Conservation (phyloP, 1,140 invertebrate genomes). For the Cheumatopsyche charites region DNA sequence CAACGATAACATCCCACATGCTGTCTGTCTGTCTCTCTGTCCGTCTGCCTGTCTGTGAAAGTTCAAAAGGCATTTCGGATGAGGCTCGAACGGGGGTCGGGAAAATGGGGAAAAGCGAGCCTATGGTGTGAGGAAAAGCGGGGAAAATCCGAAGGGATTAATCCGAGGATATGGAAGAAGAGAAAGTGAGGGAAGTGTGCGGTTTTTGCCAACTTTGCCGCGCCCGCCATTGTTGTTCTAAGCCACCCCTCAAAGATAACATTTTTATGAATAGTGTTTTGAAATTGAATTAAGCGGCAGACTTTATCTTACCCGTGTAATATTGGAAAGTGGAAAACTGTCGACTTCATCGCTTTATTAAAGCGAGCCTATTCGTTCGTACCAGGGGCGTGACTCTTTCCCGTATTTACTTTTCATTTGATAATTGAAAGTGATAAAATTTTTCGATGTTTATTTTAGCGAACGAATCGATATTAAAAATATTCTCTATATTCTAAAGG, state of each 20-base stretch:
- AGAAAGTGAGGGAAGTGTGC: constrained; percentile 38
- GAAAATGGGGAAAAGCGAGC: not conserved
- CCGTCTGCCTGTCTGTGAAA: constrained; percentile 37
- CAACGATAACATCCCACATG: not conserved
- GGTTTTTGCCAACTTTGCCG: constrained; percentile 47
- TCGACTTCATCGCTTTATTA: no score
- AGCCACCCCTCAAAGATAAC: constrained; percentile 32
- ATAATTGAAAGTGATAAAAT: no score
- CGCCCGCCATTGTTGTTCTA: constrained; percentile 29
- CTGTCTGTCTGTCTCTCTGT: constrained; percentile 33
- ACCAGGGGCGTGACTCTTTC: not conserved
- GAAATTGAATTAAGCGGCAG: constrained; percentile 1
- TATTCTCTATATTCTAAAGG: no score
- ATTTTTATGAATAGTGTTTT: constrained; percentile 28
- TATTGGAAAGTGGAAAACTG: no score
- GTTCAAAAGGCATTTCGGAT: constrained; percentile 35
- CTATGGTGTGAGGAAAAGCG: not conserved
- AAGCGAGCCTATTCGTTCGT: no score
- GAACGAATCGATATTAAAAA: no score
- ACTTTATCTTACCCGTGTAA: no score
- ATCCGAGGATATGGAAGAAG: constrained; percentile 45
- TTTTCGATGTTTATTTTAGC: no score
- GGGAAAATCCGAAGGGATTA: constrained; percentile 46
- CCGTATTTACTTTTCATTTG: no score
- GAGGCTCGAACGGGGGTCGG: not conserved